phyloP scores from a whole-genome alignment of 2,113 vertebrate species.

The Pluvianellus socialis region DNA sequence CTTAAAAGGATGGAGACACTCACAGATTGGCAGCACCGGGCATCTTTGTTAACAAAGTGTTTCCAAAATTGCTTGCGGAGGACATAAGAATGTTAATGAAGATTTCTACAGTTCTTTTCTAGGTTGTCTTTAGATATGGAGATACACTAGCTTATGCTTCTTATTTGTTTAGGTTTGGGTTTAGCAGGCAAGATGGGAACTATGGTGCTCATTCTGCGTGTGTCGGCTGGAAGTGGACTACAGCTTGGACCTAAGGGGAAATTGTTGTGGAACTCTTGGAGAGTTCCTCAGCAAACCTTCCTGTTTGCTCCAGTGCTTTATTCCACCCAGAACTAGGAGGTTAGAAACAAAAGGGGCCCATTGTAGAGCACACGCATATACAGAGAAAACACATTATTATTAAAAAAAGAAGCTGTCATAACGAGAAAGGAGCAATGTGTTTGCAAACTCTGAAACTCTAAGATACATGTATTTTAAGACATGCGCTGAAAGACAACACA shows the following conservation, averaged over 20 bases:
- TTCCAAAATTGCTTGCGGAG: background rate
- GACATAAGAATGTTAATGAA: rapidly evolving
- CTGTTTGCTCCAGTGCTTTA: background rate
- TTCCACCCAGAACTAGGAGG: background rate
- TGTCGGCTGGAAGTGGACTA: background rate
- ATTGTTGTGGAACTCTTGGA: background rate
- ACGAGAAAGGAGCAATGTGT: rapidly evolving
- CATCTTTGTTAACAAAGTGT: background rate
- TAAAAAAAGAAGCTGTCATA: background rate
- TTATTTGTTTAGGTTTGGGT: background rate
- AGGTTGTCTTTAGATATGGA: background rate
- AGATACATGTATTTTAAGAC: background rate
- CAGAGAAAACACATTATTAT: background rate
- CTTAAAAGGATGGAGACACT: background rate
- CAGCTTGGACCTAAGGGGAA: background rate
- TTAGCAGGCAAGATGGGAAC: background rate
- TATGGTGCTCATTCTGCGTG: rapidly evolving
- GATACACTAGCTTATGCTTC: background rate
- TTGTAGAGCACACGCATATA: background rate
- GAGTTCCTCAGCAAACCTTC: background rate
- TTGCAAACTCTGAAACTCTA: background rate
- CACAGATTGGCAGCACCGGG: background rate
- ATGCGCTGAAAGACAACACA: background rate
- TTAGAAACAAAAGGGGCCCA: background rate
- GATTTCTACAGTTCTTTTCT: background rate